Conservation (phyloP, 2,797 vertebrate genomes). For the Taeniopygia guttata region DNA sequence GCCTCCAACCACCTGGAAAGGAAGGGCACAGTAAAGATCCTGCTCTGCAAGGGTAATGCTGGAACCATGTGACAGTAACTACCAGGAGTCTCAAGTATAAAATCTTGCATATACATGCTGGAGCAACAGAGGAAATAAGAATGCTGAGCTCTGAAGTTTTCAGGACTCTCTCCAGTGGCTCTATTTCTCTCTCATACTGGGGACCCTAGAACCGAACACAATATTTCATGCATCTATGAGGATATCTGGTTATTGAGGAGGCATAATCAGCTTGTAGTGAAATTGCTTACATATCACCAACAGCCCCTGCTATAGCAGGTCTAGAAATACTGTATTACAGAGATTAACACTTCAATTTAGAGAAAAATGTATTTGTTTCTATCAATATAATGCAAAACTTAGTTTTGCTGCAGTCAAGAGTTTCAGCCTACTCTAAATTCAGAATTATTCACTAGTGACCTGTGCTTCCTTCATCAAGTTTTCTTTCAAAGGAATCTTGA, state of each 20-base stretch:
- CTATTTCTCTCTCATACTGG: background rate
- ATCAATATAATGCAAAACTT: background rate
- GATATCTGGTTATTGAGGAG: background rate
- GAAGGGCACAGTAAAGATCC: background rate
- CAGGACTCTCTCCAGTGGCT: background rate
- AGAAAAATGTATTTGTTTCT: background rate
- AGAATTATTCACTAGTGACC: background rate
- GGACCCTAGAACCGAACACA: background rate
- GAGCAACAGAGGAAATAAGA: background rate
- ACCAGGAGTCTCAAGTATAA: background rate
- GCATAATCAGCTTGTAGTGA: background rate
- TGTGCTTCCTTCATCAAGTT: background rate
- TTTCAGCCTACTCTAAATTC: background rate
- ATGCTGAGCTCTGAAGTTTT: background rate
- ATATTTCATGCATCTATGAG: background rate
- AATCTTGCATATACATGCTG: background rate
- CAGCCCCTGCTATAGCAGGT: background rate
- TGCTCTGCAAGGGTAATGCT: background rate
- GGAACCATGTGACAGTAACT: background rate
- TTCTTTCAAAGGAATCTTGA: background rate
- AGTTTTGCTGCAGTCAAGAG: background rate
- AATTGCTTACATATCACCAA: background rate
- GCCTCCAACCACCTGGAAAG: slow-evolving; percentile 83
- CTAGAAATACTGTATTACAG: background rate
- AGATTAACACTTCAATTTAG: background rate